Base-by-base conservation (phyloP, 2,797 vertebrate species). In the Galaxias olidus region DNA sequence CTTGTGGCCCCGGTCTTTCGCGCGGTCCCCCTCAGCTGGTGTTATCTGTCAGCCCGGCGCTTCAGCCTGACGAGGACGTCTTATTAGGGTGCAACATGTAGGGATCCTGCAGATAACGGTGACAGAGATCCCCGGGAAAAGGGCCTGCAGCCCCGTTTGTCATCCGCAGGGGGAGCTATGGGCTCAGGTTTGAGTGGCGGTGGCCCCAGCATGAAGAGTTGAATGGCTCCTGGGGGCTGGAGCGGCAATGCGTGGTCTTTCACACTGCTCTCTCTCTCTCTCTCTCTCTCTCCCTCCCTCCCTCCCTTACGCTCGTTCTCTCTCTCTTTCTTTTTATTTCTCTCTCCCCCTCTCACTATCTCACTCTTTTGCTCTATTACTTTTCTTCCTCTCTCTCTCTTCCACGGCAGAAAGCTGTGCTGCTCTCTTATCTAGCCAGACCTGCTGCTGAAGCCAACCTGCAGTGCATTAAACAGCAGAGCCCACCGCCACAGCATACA, bases 401-500 rank as follows among this genome's bases (percentile, higher is more conserved):
- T 77, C 78, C 78, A 76, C 72, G 82, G 64, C 82, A 86, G 82
- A 88, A 87, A 85, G 74, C 81, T 65, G 80, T 81, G 85, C 73
- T 84, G 79, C 83, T 90, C 63, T 75, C 90, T 90, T 90, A 92
- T 91, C 89, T 87, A 85, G 83, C 75, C 86, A 88, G 88, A 90
- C 87, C 89, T 90, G 88, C 87, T 87, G 87, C 84, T 89, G 83
- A 86, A 90, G 82, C 84, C 88, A 88, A 88, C 87, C 89, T 89
- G 87, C 86, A 89, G 84, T 88, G 86, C 83, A 89, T 87, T 89
- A 90, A 89, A 91, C 89, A 90, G 86, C 63, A 55, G 57, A 61
- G 61, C 64, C 60, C 56, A 48, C 54, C 18, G 46, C 49, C 59
- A 59, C 54, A 14, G 4, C 49, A 14, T 4, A 14, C 49, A 15